These are phyloP conservation scores for Hassar affinis DNA, from an alignment of 2,113 vertebrate genomes.

Conservation along the genomic window DNA sequence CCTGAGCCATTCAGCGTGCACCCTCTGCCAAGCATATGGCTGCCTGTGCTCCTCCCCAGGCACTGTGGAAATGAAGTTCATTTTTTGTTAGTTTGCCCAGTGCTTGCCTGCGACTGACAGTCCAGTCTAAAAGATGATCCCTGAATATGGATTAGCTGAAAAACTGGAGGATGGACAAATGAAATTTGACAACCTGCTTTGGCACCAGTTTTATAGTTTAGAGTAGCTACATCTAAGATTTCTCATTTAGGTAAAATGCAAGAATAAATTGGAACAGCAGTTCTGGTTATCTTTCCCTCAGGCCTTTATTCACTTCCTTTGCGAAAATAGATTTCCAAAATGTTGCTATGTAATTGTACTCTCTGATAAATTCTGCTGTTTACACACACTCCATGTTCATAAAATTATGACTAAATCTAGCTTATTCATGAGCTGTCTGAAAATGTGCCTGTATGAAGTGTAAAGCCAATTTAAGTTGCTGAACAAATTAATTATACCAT, in stretches of 20 bases:
- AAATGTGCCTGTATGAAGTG: neutral
- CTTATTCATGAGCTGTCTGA: neutral
- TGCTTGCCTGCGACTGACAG: conserved; percentile 33
- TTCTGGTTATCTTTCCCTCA: conserved; percentile 53
- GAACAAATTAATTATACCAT: neutral
- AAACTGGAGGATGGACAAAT: conserved; percentile 18
- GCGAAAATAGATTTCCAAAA: conserved; percentile 28
- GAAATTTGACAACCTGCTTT: neutral
- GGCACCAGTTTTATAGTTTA: conserved; percentile 20
- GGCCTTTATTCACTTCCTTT: conserved; percentile 49
- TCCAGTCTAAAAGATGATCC: conserved; percentile 1
- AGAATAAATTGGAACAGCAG: conserved; percentile 42
- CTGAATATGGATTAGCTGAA: conserved; percentile 33
- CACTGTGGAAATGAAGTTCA: conserved; percentile 43
- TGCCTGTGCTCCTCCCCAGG: conserved; percentile 25
- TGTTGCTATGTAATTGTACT: conserved; percentile 20
- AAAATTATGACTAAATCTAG: neutral
- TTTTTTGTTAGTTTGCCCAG: conserved; percentile 33
- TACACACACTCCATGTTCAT: neutral
- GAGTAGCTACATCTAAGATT: conserved; percentile 27
- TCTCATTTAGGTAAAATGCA: conserved; percentile 28
- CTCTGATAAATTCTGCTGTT: conserved; percentile 2
- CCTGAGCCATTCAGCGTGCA: conserved; percentile 34
- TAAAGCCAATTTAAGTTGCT: neutral
- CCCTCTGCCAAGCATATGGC: conserved; percentile 43